Evolutionary conservation across 2,888 invertebrate genomes (phyloP), one percentile per base, ranked within the genome.

Genomic region (Ophion slaviceki): DNA sequence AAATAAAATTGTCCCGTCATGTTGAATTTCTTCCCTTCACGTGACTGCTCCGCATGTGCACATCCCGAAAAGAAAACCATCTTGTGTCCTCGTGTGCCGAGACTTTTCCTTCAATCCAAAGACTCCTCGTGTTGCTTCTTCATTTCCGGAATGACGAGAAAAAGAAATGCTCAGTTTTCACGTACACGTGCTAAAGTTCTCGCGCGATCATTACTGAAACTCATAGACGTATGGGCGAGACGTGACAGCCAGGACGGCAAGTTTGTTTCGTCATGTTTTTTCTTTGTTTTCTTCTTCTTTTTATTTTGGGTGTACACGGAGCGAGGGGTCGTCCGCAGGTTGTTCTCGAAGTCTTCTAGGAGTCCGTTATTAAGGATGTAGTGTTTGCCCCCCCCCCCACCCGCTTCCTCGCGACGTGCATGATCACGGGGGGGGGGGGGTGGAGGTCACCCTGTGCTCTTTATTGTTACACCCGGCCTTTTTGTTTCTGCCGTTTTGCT

Each of bases 331-430:
- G 24, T 81, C 70, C 47, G 45, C 70, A 59, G 64, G n/a, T 79
- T 83, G 17, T 67, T 20, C 40, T 20, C 47, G 76, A 77, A 77
- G 45, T 24, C 24, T 24, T 24, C 24, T 24, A 24, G 36, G 71
- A 82, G 76, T 67, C 67, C 80, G 80, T 82, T 82, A 85, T 85
- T 85, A 82, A 82, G 76, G 71, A 1, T 24, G 2, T 24, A 24
- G 24, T 24, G 24, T 24, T 1, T 1, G 1, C 24, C 24, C 24
- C 24, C 24, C 24, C 24, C 24, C 24, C 24, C 24, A 24, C 24
- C 24, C 24, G 24, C 24, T 24, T 24, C 24, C 1, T 24, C 24
- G 1, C 24, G 24, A 24, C 24, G 1, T 2, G 24, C 24, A 24
- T 24, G 24, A 24, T 1, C 24, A 1, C 24, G 0, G 40, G 74